These are phyloP conservation scores for Clavelina lepadiformis DNA, from an alignment of 23 tunicate species.

Conservation along the genomic window DNA sequence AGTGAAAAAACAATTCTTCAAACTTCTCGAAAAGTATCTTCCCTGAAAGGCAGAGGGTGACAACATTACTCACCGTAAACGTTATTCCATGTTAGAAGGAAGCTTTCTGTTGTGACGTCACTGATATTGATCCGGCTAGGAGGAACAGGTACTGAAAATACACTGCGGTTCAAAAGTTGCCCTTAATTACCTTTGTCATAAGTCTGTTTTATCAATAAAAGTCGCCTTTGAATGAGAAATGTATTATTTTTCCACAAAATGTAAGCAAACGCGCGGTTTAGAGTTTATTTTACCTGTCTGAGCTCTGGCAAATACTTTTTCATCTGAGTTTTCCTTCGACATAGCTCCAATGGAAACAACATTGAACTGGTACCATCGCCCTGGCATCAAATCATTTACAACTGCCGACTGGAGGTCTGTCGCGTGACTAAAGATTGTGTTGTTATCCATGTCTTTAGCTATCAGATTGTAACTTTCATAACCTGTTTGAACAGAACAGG, in stretches of 20 bases:
- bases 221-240: too few relatives aligned
- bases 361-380: constrained; percentile 24
- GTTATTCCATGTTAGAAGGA: constrained; percentile 15
- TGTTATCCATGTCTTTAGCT: too few relatives aligned
- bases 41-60: neutral
- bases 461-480: too few relatives aligned
- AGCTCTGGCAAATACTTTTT: neutral
- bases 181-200: too few relatives aligned
- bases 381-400: constrained; percentile 39
- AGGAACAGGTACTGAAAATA: constrained; percentile 25
- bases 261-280: too few relatives aligned
- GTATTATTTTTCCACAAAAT: too few relatives aligned
- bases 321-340: constrained; percentile 5
- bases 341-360: constrained; percentile 37
- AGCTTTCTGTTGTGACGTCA: constrained; percentile 27
- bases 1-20: neutral
- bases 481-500: too few relatives aligned
- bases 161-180: neutral
- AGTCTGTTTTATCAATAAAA: too few relatives aligned
- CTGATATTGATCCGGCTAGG: constrained; percentile 25
- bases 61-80: constrained; percentile 9
- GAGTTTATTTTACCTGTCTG: constrained; percentile 73
- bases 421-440: too few relatives aligned
- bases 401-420: too few relatives aligned
- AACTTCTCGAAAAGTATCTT: neutral